phyloP scores from a whole-genome alignment of 92 coral and sea anemone genomes.

The Metridium senile region DNA sequence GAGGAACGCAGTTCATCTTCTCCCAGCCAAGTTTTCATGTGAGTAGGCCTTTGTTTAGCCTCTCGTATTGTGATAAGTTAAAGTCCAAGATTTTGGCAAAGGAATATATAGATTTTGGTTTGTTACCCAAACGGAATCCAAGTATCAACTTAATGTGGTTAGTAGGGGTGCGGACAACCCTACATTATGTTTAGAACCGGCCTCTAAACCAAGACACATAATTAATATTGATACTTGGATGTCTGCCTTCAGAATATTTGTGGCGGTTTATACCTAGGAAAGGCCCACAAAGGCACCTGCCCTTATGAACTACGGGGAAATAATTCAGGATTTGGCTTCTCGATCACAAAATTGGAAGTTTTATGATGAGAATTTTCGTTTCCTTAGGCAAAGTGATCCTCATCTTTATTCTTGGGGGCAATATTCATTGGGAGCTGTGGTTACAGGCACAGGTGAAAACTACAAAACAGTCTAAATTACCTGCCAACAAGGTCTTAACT shows the following conservation, averaged over 20 bases:
- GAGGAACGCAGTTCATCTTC: no score
- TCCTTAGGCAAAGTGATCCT: slow-evolving; percentile 24
- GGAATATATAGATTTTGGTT: no score
- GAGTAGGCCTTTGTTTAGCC: no score
- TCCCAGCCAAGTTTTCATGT: no score
- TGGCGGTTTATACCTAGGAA: slow-evolving; percentile 33
- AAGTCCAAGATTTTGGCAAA: no score
- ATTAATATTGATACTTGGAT: slow-evolving; percentile 33
- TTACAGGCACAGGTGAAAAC: slow-evolving; percentile 28
- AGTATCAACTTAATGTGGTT: no score
- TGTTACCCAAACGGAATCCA: no score
- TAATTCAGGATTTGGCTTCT: slow-evolving; percentile 37
- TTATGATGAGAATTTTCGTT: slow-evolving; percentile 57
- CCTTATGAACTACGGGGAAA: slow-evolving; percentile 52
- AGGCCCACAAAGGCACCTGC: slow-evolving; percentile 38
- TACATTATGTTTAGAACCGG: slow-evolving; percentile 25
- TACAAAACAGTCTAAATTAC: not conserved
- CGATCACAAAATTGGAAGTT: slow-evolving; percentile 36
- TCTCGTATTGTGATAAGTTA: no score
- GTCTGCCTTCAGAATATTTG: slow-evolving; percentile 45
- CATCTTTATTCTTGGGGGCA: slow-evolving; percentile 28
- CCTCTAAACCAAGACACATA: slow-evolving; percentile 14
- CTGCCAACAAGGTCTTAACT: not conserved
- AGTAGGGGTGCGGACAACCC: no score
- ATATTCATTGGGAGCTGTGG: slow-evolving; percentile 54